Base-by-base conservation (phyloP, 2,888 invertebrate species). In the Bugula neritina region DNA sequence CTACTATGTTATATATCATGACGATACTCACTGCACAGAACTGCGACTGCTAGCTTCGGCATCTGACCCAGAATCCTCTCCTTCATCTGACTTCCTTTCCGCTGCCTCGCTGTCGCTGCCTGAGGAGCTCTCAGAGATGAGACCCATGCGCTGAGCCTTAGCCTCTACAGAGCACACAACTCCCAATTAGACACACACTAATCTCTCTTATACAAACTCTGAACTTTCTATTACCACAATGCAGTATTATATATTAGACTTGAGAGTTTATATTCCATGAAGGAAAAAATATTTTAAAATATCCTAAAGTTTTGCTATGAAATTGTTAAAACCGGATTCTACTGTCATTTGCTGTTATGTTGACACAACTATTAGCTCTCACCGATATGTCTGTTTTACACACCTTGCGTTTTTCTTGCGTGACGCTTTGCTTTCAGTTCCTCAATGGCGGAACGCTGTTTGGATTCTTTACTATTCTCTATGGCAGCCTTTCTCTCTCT, bases 391-490 rank as follows among this genome's bases (percentile, higher is more conserved):
- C 43, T 43, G 43, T 17, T 10, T 10, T 29, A 69, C 71, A 23
- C 73, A 78, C 79, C 89, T 82, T 90, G 86, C 79, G 91, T 91
- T 71, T 90, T 90, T 77, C 92, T 92, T 72, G 95, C 95, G 83
- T 96, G 96, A 0, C 98, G 85, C 78, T 92, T 90, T 0, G 94
- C 94, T 77, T 94, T 90, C 1, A 99, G 84, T 76, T 92, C 88
- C 54, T 94, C 93, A 91, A 99, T 94, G 0, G 97, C 97, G 82
- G 92, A 93, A 73, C 92, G 91, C 72, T 95, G 89, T 73, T 94
- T 92, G 80, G 76, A 80, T 2, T 90, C 90, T 79, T 90, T 89
- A 77, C 91, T 91, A 78, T 91, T 91, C 84, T 93, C 96, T 17
- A 96, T 92, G 77, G 92, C 94, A 76, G 94, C 92, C 77, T 95